Evolutionary conservation across 1,140 invertebrate genomes (phyloP), one percentile per base, ranked within the genome.

Genomic region (Procambarus virginalis): DNA sequence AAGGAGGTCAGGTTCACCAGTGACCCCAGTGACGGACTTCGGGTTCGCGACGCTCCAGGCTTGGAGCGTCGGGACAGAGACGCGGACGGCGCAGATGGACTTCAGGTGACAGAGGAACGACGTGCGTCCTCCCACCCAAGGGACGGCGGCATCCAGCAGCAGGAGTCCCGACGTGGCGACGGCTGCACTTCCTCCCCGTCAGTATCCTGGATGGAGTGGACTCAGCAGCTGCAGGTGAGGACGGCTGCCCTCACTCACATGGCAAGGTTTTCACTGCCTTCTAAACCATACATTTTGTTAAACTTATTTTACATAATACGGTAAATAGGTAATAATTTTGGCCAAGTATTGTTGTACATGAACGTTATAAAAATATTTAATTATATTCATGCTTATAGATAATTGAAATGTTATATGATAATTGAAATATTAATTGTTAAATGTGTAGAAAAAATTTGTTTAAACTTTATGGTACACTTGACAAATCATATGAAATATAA

Each of bases 161-260:
- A 89, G 51, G 8, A 20, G 12, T 8, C 12, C 12, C 45, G 55
- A 22, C 48, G 76, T 2, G 85, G 82, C 51, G 84, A 84, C 73
- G 84, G 86, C 2, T 77, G 64, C 51, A 84, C 90, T n/a, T 51
- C 78, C 14, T 14, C 87, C 4, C 78, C 90, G 60, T 92, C 91
- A 6, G 86, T 87, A 9, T 92, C 91, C 12, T 93, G 93, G 93
- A 92, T 93, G 91, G 93, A 93, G 64, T 93, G 93, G 93, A 93
- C 92, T 17, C 93, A 93, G 82, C 93, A 93, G 75, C 91, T 93
- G 58, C 93, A 93, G 91, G 92, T 93, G 87, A 84, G 75, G 22
- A 64, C 12, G 17, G 1, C 1, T 1, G 51, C 45, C 58, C 49
- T 22, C 46, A 8, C 10, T 6, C 48, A 10, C 6, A 64, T 58